phyloP scores from a whole-genome alignment of 1,140 invertebrate genomes.

The Heliconius hermathena region DNA sequence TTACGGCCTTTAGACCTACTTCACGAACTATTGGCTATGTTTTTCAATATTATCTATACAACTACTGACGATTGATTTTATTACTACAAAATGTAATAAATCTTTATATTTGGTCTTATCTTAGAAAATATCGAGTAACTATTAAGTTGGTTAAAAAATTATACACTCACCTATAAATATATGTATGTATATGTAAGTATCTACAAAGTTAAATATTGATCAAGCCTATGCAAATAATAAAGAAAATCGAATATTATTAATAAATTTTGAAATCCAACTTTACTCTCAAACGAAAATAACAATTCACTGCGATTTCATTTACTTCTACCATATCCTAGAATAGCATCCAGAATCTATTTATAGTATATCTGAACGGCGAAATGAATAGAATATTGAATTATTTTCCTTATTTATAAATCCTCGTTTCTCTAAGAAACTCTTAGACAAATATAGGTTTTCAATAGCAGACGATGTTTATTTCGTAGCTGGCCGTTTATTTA shows the following conservation, averaged over 20 bases:
- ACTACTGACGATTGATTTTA: not conserved
- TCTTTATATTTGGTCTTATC: too few relatives aligned
- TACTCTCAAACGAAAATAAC: not conserved
- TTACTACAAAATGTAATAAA: too few relatives aligned
- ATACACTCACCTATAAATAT: too few relatives aligned
- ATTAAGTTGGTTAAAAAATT: too few relatives aligned
- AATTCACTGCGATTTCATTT: not conserved
- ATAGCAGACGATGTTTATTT: conserved; percentile 36
- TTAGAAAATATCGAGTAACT: too few relatives aligned
- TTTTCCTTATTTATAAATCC: conserved; percentile 24
- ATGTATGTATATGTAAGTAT: too few relatives aligned
- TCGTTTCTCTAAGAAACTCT: conserved; percentile 24
- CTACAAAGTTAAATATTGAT: too few relatives aligned
- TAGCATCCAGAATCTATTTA: not conserved
- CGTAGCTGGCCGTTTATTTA: conserved; percentile 30
- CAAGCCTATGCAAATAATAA: not conserved
- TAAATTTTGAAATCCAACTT: not conserved
- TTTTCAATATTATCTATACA: not conserved
- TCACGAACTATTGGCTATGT: not conserved
- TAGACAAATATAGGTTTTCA: conserved; percentile 38
- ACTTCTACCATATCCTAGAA: not conserved
- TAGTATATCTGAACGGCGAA: not conserved
- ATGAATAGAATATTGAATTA: conserved; percentile 22
- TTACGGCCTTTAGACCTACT: not conserved
- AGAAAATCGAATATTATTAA: not conserved